phyloP scores from a whole-genome alignment of 35 echinoderm and acorn worm genomes.

The Ophioderma brevispina region DNA sequence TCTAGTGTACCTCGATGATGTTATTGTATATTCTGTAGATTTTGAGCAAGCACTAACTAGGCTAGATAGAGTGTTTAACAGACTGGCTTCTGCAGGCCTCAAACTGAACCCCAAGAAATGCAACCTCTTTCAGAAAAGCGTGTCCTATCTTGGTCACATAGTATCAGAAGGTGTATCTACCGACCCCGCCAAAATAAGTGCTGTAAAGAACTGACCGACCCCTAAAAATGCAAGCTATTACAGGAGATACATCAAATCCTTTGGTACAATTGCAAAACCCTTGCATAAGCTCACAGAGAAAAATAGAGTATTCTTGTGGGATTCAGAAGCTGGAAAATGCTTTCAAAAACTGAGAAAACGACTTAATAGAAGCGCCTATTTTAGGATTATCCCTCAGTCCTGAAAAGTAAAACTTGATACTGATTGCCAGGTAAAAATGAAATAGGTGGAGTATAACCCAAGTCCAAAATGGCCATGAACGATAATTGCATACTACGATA shows the following conservation, averaged over 20 bases:
- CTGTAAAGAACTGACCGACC: too few species aligned
- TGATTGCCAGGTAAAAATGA: too few species aligned
- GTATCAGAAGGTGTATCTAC: too few species aligned
- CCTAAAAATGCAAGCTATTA: too few species aligned
- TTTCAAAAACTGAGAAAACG: not conserved
- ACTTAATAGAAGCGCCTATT: not conserved
- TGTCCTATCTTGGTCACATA: constrained; percentile 12
- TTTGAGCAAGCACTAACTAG: constrained; percentile 25
- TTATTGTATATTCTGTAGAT: constrained; percentile 34
- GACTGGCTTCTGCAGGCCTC: too few species aligned
- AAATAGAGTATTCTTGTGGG: not conserved
- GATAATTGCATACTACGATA: too few species aligned
- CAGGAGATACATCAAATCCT: too few species aligned
- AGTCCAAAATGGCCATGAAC: too few species aligned
- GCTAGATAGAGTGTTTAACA: constrained; percentile 15
- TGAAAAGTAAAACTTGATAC: too few species aligned
- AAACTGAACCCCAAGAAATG: constrained; percentile 51
- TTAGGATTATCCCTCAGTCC: too few species aligned
- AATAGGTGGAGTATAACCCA: too few species aligned
- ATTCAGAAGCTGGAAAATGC: not conserved
- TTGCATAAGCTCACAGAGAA: not conserved
- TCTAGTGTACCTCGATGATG: constrained; percentile 51
- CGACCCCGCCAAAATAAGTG: not conserved
- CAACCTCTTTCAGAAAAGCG: constrained; percentile 17
- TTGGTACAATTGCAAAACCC: not conserved